phyloP scores from a whole-genome alignment of 2,797 vertebrate species.

The Acrossocheilus fasciatus region DNA sequence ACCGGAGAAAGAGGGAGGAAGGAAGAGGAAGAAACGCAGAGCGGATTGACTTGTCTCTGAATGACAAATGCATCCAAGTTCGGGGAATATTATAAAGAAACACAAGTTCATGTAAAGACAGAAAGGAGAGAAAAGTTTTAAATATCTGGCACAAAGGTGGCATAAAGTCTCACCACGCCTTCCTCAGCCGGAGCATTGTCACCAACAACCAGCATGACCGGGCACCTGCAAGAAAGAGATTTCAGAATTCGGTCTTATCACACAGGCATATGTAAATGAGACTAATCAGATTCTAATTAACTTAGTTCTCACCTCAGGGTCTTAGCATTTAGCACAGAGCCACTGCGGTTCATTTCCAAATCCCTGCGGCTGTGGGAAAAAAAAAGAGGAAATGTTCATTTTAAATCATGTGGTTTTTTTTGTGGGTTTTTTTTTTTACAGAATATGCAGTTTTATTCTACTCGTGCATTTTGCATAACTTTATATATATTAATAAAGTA shows the following conservation, averaged over 20 bases:
- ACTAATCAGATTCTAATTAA: neutral
- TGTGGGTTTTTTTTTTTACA: no score
- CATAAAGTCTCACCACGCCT: slow-evolving; percentile 88
- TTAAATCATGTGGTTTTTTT: neutral
- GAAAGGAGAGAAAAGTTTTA: neutral
- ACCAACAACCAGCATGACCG: slow-evolving; percentile 95
- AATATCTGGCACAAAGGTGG: slow-evolving; percentile 61
- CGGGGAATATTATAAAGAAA: slow-evolving; percentile 11
- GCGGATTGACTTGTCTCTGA: slow-evolving; percentile 20
- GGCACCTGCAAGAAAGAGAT: slow-evolving; percentile 81
- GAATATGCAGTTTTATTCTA: neutral
- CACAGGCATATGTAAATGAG: neutral
- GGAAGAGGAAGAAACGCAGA: slow-evolving; percentile 41
- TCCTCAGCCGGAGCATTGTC: slow-evolving; percentile 95
- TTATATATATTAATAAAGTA: neutral
- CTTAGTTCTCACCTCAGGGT: slow-evolving; percentile 85
- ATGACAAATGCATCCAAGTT: slow-evolving; percentile 18
- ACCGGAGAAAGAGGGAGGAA: slow-evolving; percentile 4
- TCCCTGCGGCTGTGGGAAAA: slow-evolving; percentile 87
- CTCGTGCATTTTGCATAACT: neutral
- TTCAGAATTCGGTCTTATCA: neutral
- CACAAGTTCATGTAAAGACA: neutral
- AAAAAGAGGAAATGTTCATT: neutral
- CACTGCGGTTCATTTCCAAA: slow-evolving; percentile 94
- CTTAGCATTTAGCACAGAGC: slow-evolving; percentile 90